These are phyloP conservation scores for Chelonoidis abingdonii DNA, from an alignment of 2,113 vertebrate species.

Conservation along the genomic window DNA sequence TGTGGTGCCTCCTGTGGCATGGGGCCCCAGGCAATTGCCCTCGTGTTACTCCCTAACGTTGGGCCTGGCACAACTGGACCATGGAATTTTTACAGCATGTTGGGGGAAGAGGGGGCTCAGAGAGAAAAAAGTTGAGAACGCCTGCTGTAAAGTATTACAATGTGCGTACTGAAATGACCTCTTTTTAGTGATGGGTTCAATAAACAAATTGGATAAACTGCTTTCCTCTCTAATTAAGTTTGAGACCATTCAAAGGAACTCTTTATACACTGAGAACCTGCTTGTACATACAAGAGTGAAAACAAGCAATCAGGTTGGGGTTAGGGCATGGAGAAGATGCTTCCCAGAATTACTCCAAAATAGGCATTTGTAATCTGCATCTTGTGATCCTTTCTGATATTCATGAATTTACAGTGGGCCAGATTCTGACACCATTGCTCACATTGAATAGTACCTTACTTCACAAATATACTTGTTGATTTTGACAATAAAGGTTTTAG, in stretches of 20 bases:
- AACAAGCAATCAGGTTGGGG: neutral
- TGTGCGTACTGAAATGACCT: neutral
- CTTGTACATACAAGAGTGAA: neutral
- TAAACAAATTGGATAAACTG: neutral
- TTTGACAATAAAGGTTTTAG: neutral
- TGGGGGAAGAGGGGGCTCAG: too few relatives aligned
- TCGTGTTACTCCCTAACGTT: too few relatives aligned
- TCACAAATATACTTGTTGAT: neutral
- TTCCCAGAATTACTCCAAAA: neutral
- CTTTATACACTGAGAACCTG: neutral
- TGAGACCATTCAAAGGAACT: neutral
- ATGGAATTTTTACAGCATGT: too few relatives aligned
- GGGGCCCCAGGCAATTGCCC: too few relatives aligned
- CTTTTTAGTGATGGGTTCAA: neutral
- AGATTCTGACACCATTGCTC: neutral
- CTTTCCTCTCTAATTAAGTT: neutral
- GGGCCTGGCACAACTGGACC: too few relatives aligned
- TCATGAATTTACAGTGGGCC: neutral
- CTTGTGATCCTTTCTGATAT: neutral
- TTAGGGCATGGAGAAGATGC: neutral
- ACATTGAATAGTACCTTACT: rapidly evolving
- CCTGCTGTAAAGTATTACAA: neutral
- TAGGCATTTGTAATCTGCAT: neutral
- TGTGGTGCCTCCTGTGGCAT: too few relatives aligned
- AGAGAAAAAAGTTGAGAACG: too few relatives aligned